Evolutionary conservation across 2,888 invertebrate genomes (phyloP).

Genomic region (Epinotia nisella): DNA sequence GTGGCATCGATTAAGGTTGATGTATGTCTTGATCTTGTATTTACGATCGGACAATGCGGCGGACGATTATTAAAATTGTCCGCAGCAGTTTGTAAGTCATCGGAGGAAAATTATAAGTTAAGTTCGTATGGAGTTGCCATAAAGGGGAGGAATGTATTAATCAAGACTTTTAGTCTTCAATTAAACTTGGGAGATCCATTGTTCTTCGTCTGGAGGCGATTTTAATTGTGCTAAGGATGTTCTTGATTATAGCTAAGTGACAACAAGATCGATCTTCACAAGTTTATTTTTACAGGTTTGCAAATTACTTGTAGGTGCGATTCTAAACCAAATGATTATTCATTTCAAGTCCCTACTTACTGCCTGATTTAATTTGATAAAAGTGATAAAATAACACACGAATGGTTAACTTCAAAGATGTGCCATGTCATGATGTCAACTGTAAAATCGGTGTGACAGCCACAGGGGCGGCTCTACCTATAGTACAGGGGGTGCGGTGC

Average conservation of each 20-base stretch:
- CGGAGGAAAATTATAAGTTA: slow-evolving; percentile 27
- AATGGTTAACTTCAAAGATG: too few relatives aligned
- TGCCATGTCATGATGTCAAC: too few relatives aligned
- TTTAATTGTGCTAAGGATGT: not conserved
- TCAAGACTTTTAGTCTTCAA: slow-evolving; percentile 25
- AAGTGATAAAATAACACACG: too few relatives aligned
- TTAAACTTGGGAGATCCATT: slow-evolving; percentile 19
- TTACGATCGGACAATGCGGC: slow-evolving; percentile 31
- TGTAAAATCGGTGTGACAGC: too few relatives aligned
- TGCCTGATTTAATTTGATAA: too few relatives aligned
- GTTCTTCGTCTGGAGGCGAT: slow-evolving; percentile 11
- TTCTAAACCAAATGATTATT: not conserved
- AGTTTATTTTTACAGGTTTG: not conserved
- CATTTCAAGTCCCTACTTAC: too few relatives aligned
- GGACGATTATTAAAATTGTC: slow-evolving; percentile 18
- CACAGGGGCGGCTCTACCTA: too few relatives aligned
- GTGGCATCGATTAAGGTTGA: slow-evolving; percentile 37
- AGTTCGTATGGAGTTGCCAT: slow-evolving; percentile 16
- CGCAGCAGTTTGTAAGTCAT: slow-evolving; percentile 5
- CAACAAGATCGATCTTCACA: not conserved
- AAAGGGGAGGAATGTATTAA: slow-evolving; percentile 32
- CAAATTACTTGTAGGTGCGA: not conserved
- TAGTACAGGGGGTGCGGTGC: too few relatives aligned
- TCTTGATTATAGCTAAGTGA: slow-evolving; percentile 7
- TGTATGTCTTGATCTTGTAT: slow-evolving; percentile 42